Evolutionary conservation across 2,797 vertebrate species (phyloP), one percentile per base, ranked within the genome.

Genomic region (Apodemus agrarius): DNA sequence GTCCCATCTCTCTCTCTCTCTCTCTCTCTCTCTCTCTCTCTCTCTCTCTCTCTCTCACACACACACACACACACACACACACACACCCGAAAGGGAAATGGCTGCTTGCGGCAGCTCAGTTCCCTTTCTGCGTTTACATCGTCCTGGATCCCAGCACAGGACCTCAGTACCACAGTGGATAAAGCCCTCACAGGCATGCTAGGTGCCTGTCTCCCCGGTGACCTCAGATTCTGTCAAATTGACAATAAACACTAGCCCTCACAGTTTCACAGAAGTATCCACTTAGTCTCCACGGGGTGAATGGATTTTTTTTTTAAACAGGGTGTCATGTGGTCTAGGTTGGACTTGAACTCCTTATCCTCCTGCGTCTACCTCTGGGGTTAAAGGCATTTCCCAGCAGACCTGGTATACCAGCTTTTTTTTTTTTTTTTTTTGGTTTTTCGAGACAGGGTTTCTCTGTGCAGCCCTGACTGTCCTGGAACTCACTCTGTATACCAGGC

Each of bases 201-300:
- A 10, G 22, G 65, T 16, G 4, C 43, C 40, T 49, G 43, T 67
- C 19, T 67, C 29, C 81, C 10, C 6, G 61, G 43, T 65, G 82
- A 65, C 40, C 11, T 43, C 61, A 11, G 61, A 49, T 5, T 31
- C 61, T 34, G 2, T 84, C 61, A 84, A 40, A 9, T 43, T 43
- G 57, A 63, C 59, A 43, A 4, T 83, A 63, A 19, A 63, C 26
- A 84, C 37, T 13, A 16, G 63, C 26, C 26, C 9, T 63, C 26
- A 6, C 5, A 67, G 49, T 63, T 76, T 40, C 65, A 92, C 22
- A 82, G 87, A 89, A 96, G 75, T 84, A 63, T 40, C 88, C 43
- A 65, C 0, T 69, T 46, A 14, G 17, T 82, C 57, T 95, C 57
- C 79, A 81, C 83, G 54, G 63, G 76, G 54, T 78, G n/a, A 34